Percentiles rank a stretch among this genome's conserved stretches.
Conservation (phyloP, 2,888 invertebrate genomes). For the Bombylius major region DNA sequence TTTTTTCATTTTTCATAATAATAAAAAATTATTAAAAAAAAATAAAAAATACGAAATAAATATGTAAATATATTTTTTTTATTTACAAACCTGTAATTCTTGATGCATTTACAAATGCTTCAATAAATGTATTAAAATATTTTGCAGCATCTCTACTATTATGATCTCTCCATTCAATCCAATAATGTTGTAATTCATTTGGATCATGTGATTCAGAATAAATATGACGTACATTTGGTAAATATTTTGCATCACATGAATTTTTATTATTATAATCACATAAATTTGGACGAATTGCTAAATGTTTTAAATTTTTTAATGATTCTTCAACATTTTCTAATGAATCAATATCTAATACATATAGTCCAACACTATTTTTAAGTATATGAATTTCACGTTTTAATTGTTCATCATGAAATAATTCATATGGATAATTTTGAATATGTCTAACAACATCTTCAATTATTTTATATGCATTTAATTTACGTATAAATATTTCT, state of each 20-base stretch:
- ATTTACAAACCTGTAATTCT: conserved; percentile 20
- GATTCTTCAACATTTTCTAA: too few relatives aligned
- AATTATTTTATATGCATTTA: too few relatives aligned
- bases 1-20: not conserved
- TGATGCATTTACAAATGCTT: conserved; percentile 27
- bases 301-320: not conserved
- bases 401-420: conserved; percentile 19
- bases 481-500: too few relatives aligned
- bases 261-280: conserved; percentile 18
- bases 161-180: conserved; percentile 29
- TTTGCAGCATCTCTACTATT: conserved; percentile 27
- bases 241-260: conserved; percentile 25
- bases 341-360: too few relatives aligned
- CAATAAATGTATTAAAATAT: conserved; percentile 27
- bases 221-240: conserved; percentile 29
- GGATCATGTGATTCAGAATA: conserved; percentile 25
- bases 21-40: not conserved
- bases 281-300: not conserved
- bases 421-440: conserved; percentile 32
- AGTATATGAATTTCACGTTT: conserved; percentile 10
- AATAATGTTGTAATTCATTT: conserved; percentile 28
- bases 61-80: not conserved
- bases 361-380: not conserved
- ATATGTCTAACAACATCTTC: conserved; percentile 39
- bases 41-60: not conserved